Base-by-base conservation (phyloP, 2,888 invertebrate genomes). In the Himalopsyche tibetana region DNA sequence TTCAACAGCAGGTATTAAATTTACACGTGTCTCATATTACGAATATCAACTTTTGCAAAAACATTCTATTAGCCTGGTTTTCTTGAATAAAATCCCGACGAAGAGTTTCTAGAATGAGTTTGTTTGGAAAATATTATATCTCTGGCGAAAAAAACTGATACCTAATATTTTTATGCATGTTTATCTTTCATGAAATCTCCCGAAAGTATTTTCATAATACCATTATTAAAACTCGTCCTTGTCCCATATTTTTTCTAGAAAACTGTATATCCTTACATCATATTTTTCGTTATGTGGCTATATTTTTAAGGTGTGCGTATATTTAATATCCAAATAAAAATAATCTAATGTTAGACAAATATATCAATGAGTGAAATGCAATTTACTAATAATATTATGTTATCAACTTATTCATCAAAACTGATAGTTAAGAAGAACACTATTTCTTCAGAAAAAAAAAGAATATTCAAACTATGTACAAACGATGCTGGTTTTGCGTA, bases 101-200 rank as follows among this genome's bases (percentile, higher is more conserved):
- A 11, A 63, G 19, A 63, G 19, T 63, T 63, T 63, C 19, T 2
- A 19, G 19, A 63, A 63, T 63, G 28, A 63, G 63, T 63, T 63
- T 63, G 63, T 63, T 63, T 19, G 63, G 63, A 63, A 63, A 63
- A 63, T 63, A 63, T 51, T 3, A 15, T 51, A 51, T 51, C 51
- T 63, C 63, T 19, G 19, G n/a, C 28, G 8, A n/a, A 63, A 63
- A 55, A 63, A 63, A 2, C 19, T 19, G 63, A 19, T 63, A 11
- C 63, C 63, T 63, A 19, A 63, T 63, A 63, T 63, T 63, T 19
- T 63, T 19, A 63, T 63, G 63, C 63, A 63, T 63, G 63, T 63
- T 63, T 63, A 63, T 63, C 8, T 19, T 63, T 63, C 63, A 19
- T n/a, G 28, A 63, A 63, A 63, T n/a, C 63, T 63, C 28, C 6